Conservation (phyloP, 2,113 vertebrate genomes). For the Psilopogon haemacephalus region DNA sequence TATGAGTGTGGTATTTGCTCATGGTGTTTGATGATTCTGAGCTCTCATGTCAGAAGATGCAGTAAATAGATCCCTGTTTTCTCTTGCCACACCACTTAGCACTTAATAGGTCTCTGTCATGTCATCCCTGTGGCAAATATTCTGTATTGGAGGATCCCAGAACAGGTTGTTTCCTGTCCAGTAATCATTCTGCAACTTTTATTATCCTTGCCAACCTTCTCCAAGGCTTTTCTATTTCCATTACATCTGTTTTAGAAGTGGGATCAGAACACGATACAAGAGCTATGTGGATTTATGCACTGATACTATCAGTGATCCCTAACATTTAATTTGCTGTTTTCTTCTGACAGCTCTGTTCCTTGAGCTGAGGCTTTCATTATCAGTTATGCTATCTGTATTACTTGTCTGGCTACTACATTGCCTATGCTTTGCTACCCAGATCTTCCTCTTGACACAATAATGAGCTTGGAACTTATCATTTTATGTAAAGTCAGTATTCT, state of each 20-base stretch:
- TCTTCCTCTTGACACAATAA: not conserved
- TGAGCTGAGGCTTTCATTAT: not conserved
- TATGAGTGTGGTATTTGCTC: not conserved
- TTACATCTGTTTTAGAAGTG: not conserved
- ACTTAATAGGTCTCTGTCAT: not conserved
- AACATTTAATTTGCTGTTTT: not conserved
- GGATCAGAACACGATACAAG: not conserved
- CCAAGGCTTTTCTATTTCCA: not conserved
- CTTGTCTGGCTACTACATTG: not conserved
- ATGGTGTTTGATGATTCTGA: not conserved
- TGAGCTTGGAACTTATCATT: not conserved
- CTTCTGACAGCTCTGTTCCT: not conserved
- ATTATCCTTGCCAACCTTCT: not conserved
- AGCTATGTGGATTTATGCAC: not conserved
- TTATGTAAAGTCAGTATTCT: not conserved
- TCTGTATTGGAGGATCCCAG: not conserved
- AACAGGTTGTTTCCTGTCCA: not conserved
- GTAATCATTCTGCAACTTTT: not conserved
- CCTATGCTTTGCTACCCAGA: not conserved
- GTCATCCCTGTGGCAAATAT: not conserved
- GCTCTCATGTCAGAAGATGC: not conserved
- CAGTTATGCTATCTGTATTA: not conserved
- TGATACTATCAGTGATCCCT: not conserved
- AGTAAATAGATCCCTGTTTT: not conserved
- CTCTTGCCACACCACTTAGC: not conserved